Evolutionary conservation across 1,140 invertebrate genomes (phyloP).

Genomic region (Tribolium madens): DNA sequence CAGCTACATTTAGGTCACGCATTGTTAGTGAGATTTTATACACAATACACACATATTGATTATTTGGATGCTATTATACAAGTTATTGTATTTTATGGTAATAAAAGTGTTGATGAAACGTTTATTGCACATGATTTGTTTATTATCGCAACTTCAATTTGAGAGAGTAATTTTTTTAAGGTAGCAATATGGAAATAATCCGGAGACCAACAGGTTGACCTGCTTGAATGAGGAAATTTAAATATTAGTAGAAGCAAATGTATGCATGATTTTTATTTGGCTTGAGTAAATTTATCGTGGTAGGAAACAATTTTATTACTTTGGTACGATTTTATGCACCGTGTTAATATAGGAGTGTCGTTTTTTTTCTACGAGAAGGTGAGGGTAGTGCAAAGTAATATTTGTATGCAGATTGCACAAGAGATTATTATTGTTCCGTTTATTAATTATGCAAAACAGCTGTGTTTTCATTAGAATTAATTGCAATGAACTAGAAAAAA

Average conservation of each 20-base stretch:
- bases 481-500: conserved; percentile 1
- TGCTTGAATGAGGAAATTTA: not conserved
- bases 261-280: not conserved
- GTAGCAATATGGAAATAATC: too few relatives aligned
- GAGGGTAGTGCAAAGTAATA: conserved; percentile 2
- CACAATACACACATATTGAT: conserved; percentile 16
- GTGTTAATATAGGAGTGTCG: conserved; percentile 7
- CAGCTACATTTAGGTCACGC: not conserved
- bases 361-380: conserved; percentile 14
- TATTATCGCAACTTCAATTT: not conserved
- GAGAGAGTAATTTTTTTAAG: not conserved
- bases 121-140: not conserved
- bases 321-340: conserved; percentile 12
- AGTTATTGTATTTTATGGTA: not conserved
- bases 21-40: conserved; percentile 17
- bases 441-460: conserved; percentile 25
- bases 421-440: conserved; percentile 23
- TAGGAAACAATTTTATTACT: conserved; percentile 14
- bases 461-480: conserved; percentile 32
- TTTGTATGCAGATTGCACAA: conserved; percentile 25
- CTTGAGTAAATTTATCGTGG: not conserved
- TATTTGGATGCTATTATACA: not conserved
- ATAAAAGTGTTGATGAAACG: conserved; percentile 4
- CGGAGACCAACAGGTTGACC: not conserved
- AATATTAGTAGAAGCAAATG: not conserved